A percentile compares a stretch with the other conserved stretches of the same genome.
Conservation (phyloP, 2,797 vertebrate genomes). For the Galaxias olidus region DNA sequence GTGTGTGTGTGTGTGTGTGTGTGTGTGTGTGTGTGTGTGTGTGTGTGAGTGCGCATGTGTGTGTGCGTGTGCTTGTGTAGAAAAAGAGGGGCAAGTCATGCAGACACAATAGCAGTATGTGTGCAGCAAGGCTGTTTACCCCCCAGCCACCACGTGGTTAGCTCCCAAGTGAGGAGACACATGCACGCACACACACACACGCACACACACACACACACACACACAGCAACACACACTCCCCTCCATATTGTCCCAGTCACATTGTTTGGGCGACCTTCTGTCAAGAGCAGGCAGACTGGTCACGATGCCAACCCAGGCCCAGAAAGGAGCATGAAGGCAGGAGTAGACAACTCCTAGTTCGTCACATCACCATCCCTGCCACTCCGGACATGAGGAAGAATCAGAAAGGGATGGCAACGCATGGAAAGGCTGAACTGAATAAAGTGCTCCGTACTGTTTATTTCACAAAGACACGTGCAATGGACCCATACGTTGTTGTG, state of each 20-base stretch:
- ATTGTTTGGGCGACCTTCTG: conserved; percentile 58
- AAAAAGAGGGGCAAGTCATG: conserved; percentile 36
- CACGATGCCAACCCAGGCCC: conserved; percentile 21
- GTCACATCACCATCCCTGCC: not conserved
- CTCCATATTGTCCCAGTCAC: conserved; percentile 54
- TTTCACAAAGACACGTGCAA: too few species aligned
- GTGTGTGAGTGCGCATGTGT: conserved; percentile 22
- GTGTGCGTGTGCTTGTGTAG: conserved; percentile 29
- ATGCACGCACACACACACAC: conserved; percentile 20
- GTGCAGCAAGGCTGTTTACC: conserved; percentile 39
- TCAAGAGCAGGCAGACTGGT: conserved; percentile 44
- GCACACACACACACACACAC: conserved; percentile 24
- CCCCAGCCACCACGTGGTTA: conserved; percentile 47
- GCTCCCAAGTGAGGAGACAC: conserved; percentile 45
- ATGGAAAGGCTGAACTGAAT: too few species aligned
- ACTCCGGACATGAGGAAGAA: not conserved
- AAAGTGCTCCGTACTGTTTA: too few species aligned
- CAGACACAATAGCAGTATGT: conserved; percentile 53
- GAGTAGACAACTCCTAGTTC: too few species aligned
- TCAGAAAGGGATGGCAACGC: too few species aligned
- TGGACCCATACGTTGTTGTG: too few species aligned
- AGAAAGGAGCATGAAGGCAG: not conserved
- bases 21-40: conserved; percentile 18
- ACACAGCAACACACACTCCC: conserved; percentile 16
- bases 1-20: conserved; percentile 33